Percentiles rank a stretch among this genome's conserved stretches.
phyloP scores from a whole-genome alignment of 2,113 vertebrate species.

The Onychorhynchus coronatus region DNA sequence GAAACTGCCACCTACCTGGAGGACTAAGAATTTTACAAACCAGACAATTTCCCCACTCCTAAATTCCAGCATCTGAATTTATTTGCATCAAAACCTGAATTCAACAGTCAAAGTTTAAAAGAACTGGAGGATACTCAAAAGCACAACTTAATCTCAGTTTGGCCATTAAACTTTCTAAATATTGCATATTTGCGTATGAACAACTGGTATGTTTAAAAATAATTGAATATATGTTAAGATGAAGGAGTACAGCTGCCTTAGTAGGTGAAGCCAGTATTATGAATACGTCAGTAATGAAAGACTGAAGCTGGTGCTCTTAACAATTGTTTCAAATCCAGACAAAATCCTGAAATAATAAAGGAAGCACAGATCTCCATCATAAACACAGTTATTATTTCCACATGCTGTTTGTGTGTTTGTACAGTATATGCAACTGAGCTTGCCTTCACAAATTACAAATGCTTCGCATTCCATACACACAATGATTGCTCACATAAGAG shows the following conservation, averaged over 20 bases:
- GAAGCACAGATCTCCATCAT: conserved; percentile 65
- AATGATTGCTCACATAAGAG: conserved; percentile 43
- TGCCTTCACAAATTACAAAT: conserved; percentile 49
- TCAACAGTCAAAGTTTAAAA: background rate
- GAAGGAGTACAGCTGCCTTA: background rate
- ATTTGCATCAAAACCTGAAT: background rate
- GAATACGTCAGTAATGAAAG: conserved; percentile 25
- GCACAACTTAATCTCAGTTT: background rate
- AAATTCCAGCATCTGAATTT: background rate
- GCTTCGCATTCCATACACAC: conserved; percentile 31
- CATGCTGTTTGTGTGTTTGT: conserved; percentile 51
- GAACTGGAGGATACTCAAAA: background rate
- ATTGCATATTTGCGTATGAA: background rate
- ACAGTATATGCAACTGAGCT: conserved; percentile 22
- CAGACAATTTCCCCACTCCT: background rate
- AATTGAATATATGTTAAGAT: background rate
- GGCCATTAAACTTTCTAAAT: background rate
- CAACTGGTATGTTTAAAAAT: background rate
- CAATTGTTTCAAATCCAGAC: conserved; percentile 61
- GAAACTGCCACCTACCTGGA: background rate
- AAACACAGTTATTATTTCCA: conserved; percentile 72
- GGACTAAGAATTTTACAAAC: background rate
- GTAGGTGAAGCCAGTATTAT: conserved; percentile 17
- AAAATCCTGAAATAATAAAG: conserved; percentile 66
- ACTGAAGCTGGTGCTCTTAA: conserved; percentile 30